Percentiles rank a stretch among this genome's conserved stretches.
phyloP scores from a whole-genome alignment of 2,113 vertebrate species.

The Ammodramus savannarum region DNA sequence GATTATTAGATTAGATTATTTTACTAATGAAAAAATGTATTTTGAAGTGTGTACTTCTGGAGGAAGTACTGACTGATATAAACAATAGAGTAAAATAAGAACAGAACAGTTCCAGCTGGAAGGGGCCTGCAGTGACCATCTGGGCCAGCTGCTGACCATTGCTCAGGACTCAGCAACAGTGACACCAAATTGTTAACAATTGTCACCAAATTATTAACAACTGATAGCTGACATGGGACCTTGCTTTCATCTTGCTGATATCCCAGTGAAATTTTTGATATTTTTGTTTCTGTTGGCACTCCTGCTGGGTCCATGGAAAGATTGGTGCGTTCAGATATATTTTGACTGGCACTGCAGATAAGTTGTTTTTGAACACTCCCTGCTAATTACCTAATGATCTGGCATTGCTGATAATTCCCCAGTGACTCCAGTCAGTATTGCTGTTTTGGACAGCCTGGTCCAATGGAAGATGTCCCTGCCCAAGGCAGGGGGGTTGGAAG shows the following conservation, averaged over 20 bases:
- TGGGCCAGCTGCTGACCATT: not conserved
- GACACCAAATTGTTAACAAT: not conserved
- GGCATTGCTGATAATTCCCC: not conserved
- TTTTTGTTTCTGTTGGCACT: not conserved
- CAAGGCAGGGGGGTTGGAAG: not conserved
- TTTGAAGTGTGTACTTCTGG: not conserved
- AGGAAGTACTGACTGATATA: not conserved
- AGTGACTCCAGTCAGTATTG: not conserved
- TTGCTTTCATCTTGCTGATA: not conserved
- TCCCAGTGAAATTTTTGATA: no score
- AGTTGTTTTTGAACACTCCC: not conserved
- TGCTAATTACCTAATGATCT: not conserved
- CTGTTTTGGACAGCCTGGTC: not conserved
- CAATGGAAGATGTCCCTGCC: not conserved
- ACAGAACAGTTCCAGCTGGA: not conserved
- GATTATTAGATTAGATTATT: not conserved
- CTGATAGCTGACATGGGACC: rapidly evolving
- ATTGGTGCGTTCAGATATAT: not conserved
- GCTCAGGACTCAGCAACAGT: not conserved
- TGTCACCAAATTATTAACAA: not conserved
- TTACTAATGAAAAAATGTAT: not conserved
- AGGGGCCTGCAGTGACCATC: not conserved
- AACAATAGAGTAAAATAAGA: not conserved
- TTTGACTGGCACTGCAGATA: not conserved
- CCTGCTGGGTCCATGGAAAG: not conserved